phyloP scores from a whole-genome alignment of 2,113 vertebrate species.

The Syrmaticus mikado region DNA sequence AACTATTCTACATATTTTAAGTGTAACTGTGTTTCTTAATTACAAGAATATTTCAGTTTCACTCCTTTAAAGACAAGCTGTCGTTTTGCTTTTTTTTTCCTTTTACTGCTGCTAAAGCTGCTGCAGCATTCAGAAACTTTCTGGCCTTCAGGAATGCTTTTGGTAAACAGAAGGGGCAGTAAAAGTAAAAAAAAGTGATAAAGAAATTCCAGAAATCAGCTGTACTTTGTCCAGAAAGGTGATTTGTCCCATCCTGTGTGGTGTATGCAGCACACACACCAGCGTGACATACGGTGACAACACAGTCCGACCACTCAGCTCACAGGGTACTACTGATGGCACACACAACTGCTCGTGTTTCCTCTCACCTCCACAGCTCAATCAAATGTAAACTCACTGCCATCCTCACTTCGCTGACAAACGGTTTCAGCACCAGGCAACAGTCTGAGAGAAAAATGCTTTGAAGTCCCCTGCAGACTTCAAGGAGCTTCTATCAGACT shows the following conservation, averaged over 20 bases:
- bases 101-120: not conserved
- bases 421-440: not conserved
- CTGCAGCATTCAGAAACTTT: not conserved
- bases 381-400: not conserved
- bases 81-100: not conserved
- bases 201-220: not conserved
- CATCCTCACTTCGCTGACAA: not conserved
- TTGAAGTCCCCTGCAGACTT: not conserved
- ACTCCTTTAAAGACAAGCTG: not conserved
- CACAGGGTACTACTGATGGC: not conserved
- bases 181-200: not conserved
- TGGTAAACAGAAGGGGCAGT: not conserved
- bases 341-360: not conserved
- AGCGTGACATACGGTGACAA: rapidly evolving
- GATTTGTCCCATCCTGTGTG: conserved; percentile 48
- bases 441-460: not conserved
- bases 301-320: conserved; percentile 25
- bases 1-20: conserved; percentile 2
- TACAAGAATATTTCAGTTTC: conserved; percentile 16
- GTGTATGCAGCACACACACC: not conserved
- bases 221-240: not conserved
- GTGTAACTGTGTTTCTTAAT: conserved; percentile 25
- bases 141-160: not conserved
- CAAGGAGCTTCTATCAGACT: not conserved
- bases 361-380: not conserved